A percentile compares a stretch with the other conserved stretches of the same genome.
Evolutionary conservation across 2,113 vertebrate species (phyloP).

Genomic region (Spermophilus dauricus): DNA sequence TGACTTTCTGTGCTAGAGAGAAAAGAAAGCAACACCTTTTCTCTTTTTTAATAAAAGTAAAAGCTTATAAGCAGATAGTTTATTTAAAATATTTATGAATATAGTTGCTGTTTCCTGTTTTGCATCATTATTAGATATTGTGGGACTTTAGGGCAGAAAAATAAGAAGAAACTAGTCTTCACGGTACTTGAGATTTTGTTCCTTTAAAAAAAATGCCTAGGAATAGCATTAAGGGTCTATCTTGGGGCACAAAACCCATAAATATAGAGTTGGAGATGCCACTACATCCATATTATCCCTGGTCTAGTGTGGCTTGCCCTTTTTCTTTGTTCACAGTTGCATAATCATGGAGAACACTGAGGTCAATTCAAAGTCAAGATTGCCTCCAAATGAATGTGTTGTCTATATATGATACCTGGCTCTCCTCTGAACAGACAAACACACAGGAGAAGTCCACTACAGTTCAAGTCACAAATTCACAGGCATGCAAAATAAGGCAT

Average conservation of each 20-base stretch:
- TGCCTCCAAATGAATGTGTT: conserved; percentile 22
- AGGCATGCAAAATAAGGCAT: neutral
- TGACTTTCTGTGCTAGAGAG: conserved; percentile 53
- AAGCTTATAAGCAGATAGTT: neutral
- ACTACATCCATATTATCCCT: conserved; percentile 47
- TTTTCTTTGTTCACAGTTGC: conserved; percentile 47
- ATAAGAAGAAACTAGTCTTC: neutral
- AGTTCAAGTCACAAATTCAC: conserved; percentile 47
- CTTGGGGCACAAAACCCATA: conserved; percentile 59
- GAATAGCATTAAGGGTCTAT: conserved; percentile 48
- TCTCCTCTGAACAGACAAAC: neutral
- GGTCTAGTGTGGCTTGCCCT: neutral
- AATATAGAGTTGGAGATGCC: conserved; percentile 46
- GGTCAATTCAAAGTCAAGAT: conserved; percentile 53
- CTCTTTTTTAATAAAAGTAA: conserved; percentile 19
- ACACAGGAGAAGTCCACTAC: neutral
- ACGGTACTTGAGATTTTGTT: conserved; percentile 49
- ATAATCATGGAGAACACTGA: conserved; percentile 29
- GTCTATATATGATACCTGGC: conserved; percentile 12
- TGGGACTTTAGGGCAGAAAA: neutral
- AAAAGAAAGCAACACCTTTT: neutral
- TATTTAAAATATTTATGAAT: conserved; percentile 22
- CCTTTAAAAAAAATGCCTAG: conserved; percentile 49
- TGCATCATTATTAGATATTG: conserved; percentile 12
- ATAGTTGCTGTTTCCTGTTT: neutral